Base-by-base conservation (phyloP, 2,888 invertebrate species). In the Pseudococcus viburni region DNA sequence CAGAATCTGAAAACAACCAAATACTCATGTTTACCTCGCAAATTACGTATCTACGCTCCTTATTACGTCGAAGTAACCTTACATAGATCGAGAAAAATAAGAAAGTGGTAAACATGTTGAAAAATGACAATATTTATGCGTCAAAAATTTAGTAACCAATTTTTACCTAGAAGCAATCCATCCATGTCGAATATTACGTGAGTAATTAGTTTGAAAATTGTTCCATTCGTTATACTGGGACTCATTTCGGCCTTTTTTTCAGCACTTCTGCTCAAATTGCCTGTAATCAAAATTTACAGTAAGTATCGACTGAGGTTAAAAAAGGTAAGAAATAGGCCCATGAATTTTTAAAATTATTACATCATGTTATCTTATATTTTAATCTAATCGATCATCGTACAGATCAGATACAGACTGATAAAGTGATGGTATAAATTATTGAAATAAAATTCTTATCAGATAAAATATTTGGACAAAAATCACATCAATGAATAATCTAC, bases 161-260 rank as follows among this genome's bases (percentile, higher is more conserved):
- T 19, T 84, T 92, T 92, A 94, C 94, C 93, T 89, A 95, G 91
- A 86, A 95, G 91, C 26, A 95, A 92, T 9, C 95, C 95, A 91
- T 95, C 95, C 92, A 95, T 93, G 91, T 95, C 95, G 91, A 95
- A 96, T 90, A 96, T 95, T 89, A 95, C 95, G 91, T 96, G 96
- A 12, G 95, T 94, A 12, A 95, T 95, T 90, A 93, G 93, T 90
- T 92, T 93, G 89, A 93, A 93, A 73, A 88, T 89, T 46, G 89
- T 48, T 87, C 77, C 77, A 55, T 19, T 46, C 5, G 80, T 80
- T 12, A 42, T n/a, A 42, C n/a, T 80, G 8, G 80, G 42, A 80
- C 80, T 80, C 80, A 80, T 80, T 39, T 22, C 1, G 26, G n/a
- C 6, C 11, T 1, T 73, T 46, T 80, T 42, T 80, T n/a, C 42